A percentile compares a stretch with the other conserved stretches of the same genome.
Evolutionary conservation across 2,888 invertebrate genomes (phyloP).

Genomic region (Parnassius mnemosyne): DNA sequence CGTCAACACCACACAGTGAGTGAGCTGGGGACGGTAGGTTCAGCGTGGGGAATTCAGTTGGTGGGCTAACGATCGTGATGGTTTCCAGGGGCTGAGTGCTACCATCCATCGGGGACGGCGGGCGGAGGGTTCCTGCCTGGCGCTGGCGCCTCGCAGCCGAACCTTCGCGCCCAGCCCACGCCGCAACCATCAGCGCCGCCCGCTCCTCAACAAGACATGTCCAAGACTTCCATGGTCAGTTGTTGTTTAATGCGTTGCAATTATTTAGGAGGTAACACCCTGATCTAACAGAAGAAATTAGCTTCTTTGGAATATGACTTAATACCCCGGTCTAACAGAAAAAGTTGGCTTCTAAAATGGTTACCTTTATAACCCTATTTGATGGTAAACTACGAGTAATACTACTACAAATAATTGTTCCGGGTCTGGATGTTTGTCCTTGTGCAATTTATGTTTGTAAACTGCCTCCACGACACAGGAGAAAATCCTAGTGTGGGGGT

Average conservation of each 20-base stretch:
- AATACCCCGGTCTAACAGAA: too few relatives aligned
- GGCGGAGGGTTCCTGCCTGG: conserved; percentile 62
- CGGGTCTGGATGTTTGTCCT: too few relatives aligned
- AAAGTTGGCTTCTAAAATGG: too few relatives aligned
- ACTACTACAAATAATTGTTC: too few relatives aligned
- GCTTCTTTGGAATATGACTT: too few relatives aligned
- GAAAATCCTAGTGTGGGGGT: too few relatives aligned
- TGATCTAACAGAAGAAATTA: too few relatives aligned
- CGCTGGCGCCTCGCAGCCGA: conserved; percentile 48
- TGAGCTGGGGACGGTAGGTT: conserved; percentile 28
- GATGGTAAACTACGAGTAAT: too few relatives aligned
- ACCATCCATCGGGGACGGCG: conserved; percentile 59
- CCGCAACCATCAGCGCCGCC: conserved; percentile 38
- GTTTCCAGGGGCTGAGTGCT: conserved; percentile 71
- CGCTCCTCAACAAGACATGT: conserved; percentile 70
- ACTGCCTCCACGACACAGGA: too few relatives aligned
- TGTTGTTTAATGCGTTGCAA: background rate
- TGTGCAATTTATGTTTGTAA: too few relatives aligned
- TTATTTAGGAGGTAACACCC: too few relatives aligned
- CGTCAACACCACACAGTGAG: conserved; percentile 77
- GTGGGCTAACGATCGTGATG: conserved; percentile 32
- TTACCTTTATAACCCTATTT: too few relatives aligned
- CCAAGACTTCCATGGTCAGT: conserved; percentile 65
- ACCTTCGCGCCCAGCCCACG: conserved; percentile 56
- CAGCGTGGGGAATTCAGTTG: background rate